Conservation (phyloP, 2,888 invertebrate species). For the Caenorhabditis imperialis region DNA sequence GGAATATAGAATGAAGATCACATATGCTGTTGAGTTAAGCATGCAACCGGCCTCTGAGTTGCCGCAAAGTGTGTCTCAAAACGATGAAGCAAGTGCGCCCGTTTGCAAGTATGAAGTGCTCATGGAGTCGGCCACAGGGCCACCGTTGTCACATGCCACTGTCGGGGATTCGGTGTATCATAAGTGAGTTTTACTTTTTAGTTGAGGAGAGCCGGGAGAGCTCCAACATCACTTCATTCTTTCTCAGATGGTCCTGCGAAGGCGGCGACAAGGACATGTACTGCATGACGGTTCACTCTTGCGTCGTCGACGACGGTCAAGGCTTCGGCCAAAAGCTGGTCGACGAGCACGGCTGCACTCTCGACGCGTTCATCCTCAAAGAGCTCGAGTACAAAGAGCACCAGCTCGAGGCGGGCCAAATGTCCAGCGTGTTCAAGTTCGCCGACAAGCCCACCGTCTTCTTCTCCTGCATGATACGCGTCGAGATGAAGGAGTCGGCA, state of each 20-base stretch:
- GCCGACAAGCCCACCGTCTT: conserved; percentile 74
- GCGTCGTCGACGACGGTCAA: conserved; percentile 74
- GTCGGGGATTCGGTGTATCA: conserved; percentile 73
- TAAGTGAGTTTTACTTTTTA: conserved; percentile 36
- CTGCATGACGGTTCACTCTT: conserved; percentile 76
- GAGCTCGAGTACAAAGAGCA: conserved; percentile 62
- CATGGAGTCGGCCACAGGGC: conserved; percentile 58
- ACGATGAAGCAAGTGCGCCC: conserved; percentile 54
- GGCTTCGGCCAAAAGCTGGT: conserved; percentile 71
- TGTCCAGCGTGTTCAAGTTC: conserved; percentile 73
- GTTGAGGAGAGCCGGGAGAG: not conserved
- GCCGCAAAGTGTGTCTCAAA: conserved; percentile 48
- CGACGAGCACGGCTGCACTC: conserved; percentile 73
- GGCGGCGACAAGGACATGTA: conserved; percentile 51
- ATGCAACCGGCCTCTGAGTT: conserved; percentile 68
- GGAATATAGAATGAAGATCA: too few relatives aligned
- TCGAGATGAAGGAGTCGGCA: conserved; percentile 61
- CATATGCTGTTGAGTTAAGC: conserved; percentile 33
- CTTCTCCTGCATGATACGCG: conserved; percentile 73
- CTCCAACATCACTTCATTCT: not conserved
- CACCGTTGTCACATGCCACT: conserved; percentile 66
- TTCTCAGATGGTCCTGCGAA: conserved; percentile 64
- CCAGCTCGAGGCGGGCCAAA: conserved; percentile 65
- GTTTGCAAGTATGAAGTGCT: conserved; percentile 72
- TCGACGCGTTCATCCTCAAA: conserved; percentile 68